Base-by-base conservation (phyloP, 2,888 invertebrate genomes). In the Actias luna region DNA sequence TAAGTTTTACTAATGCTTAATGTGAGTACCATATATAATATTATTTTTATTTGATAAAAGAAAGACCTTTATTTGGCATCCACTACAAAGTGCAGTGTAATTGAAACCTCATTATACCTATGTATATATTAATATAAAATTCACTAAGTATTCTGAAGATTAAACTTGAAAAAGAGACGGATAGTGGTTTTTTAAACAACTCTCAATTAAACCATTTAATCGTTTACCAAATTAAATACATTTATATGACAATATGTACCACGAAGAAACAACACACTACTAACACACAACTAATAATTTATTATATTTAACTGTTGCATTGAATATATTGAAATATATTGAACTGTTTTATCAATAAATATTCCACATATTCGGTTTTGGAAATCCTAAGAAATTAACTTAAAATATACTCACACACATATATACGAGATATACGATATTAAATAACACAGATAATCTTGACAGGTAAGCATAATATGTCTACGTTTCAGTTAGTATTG, bases 371-470 rank as follows among this genome's bases (percentile, higher is more conserved):
- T 1, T 55, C n/a, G 29, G 29, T 29, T 50, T 50, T 50, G 25
- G 46, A 55, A 29, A 55, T 16, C 18, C 29, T 18, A 16, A 55
- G 16, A 55, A 55, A 55, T n/a, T 55, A 29, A 55, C 55, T 55
- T n/a, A n/a, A n/a, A n/a, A n/a, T n/a, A n/a, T n/a, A n/a, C n/a
- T 29, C 55, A 55, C 55, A n/a, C 16, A 55, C 29, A 55, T 55
- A 55, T 55, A n/a, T 29, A 55, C 55, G 4, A 29, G 29, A n/a
- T 55, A 55, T 55, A n/a, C 55, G n/a, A 55, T 29, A 55, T 55
- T 29, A 29, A 55, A 55, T 55, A 55, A n/a, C 29, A 55, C 29
- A 55, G 29, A 29, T 55, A 55, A 29, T 27, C 29, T 27, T 50
- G 22, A 50, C 46, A 50, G 18, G 25, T 29, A 29, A 55, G 29